phyloP scores from a whole-genome alignment of 2,797 vertebrate genomes.

The Pachyuromys duprasi region DNA sequence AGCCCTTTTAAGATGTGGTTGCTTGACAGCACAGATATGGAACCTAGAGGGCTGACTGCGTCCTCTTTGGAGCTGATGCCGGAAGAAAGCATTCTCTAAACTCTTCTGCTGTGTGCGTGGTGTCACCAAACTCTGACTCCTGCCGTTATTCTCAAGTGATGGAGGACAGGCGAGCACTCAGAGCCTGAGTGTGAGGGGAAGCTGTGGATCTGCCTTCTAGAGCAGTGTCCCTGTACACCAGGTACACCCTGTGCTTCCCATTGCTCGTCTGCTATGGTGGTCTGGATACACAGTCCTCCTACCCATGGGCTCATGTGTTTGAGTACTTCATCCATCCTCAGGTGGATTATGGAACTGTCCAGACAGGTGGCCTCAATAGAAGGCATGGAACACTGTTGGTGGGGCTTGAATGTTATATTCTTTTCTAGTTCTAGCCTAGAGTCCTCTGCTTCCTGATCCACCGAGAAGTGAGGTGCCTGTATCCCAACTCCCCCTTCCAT shows the following conservation, averaged over 20 bases:
- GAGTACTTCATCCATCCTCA: background rate
- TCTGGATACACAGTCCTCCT: background rate
- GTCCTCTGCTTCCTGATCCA: background rate
- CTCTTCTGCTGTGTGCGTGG: rapidly evolving
- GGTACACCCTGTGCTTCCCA: rapidly evolving
- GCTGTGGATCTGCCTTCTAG: background rate
- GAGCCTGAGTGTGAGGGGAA: background rate
- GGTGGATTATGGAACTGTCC: background rate
- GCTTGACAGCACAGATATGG: background rate
- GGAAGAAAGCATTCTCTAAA: background rate
- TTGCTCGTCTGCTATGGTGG: background rate
- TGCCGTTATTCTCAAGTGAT: background rate
- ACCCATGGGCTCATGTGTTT: background rate
- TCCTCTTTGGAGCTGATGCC: background rate
- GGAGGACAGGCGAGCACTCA: background rate
- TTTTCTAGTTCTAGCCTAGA: background rate
- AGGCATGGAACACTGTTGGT: background rate
- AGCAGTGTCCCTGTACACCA: background rate
- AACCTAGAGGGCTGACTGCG: background rate
- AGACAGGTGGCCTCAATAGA: too few relatives aligned
- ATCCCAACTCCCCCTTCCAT: too few relatives aligned
- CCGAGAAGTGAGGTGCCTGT: background rate
- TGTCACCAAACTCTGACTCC: rapidly evolving
- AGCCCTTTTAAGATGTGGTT: background rate
- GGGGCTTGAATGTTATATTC: background rate